Conservation (phyloP, 2,797 vertebrate genomes). For the Hylomyscus alleni region DNA sequence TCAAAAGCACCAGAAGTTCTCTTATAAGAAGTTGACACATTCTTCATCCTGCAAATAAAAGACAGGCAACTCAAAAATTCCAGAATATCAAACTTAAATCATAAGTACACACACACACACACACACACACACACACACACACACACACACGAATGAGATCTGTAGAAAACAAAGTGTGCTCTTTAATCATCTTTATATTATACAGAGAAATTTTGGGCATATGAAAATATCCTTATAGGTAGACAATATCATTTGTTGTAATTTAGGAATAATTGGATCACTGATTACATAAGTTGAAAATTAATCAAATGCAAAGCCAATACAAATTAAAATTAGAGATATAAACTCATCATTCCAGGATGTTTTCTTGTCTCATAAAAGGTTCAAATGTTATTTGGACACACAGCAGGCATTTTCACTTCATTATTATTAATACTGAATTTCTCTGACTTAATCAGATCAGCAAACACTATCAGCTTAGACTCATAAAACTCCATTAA, state of each 20-base stretch:
- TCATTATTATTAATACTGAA: background rate
- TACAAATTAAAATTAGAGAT: conserved; percentile 4
- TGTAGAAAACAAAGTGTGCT: background rate
- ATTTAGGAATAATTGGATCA: background rate
- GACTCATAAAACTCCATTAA: background rate
- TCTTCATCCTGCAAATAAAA: background rate
- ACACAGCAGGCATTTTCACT: background rate
- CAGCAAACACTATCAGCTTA: conserved; percentile 14
- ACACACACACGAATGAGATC: background rate
- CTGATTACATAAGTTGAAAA: background rate
- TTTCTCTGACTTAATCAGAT: conserved; percentile 16
- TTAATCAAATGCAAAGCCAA: background rate
- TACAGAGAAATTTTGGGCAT: background rate
- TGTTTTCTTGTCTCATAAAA: background rate
- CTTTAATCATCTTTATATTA: background rate
- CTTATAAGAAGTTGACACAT: background rate
- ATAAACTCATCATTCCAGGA: background rate
- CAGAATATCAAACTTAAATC: background rate
- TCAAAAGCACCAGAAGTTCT: background rate
- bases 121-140: background rate
- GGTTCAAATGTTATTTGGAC: background rate
- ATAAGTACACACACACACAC: too few species aligned
- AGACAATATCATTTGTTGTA: background rate
- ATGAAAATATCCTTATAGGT: background rate
- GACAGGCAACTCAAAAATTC: background rate